phyloP scores from a whole-genome alignment of 2,113 vertebrate species.

The Penelope pileata region DNA sequence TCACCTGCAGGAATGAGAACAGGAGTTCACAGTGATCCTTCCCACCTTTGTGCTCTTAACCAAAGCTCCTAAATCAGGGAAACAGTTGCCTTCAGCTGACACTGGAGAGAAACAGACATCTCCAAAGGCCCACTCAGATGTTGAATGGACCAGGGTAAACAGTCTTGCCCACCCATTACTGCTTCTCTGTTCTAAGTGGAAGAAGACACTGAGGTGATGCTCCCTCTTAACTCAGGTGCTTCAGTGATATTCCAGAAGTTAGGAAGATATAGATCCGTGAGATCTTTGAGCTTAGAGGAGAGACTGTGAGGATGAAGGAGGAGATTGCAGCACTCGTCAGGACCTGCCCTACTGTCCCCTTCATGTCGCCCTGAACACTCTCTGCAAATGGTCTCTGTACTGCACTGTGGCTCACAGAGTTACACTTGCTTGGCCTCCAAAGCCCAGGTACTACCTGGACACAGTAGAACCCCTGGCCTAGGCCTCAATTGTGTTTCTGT shows the following conservation, averaged over 20 bases:
- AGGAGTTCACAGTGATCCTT: neutral
- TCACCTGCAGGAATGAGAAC: neutral
- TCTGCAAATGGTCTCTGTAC: neutral
- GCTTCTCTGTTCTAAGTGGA: neutral
- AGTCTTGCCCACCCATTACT: neutral
- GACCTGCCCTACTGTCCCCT: neutral
- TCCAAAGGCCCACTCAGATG: neutral
- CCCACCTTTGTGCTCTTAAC: neutral
- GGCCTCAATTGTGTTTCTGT: fast-evolving
- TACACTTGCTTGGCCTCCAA: neutral
- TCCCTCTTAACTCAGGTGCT: neutral
- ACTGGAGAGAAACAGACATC: neutral
- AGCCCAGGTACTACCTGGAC: neutral
- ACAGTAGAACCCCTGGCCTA: neutral
- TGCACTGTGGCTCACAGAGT: neutral
- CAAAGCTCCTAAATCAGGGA: neutral
- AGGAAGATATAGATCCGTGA: fast-evolving
- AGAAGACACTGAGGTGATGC: neutral
- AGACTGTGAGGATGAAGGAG: neutral
- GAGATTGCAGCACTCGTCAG: neutral
- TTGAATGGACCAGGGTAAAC: neutral
- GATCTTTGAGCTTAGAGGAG: neutral
- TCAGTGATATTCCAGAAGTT: neutral
- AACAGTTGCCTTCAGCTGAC: neutral
- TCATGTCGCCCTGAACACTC: fast-evolving